phyloP scores from a whole-genome alignment of 2,113 vertebrate genomes.

The Protobothrops mucrosquamatus region DNA sequence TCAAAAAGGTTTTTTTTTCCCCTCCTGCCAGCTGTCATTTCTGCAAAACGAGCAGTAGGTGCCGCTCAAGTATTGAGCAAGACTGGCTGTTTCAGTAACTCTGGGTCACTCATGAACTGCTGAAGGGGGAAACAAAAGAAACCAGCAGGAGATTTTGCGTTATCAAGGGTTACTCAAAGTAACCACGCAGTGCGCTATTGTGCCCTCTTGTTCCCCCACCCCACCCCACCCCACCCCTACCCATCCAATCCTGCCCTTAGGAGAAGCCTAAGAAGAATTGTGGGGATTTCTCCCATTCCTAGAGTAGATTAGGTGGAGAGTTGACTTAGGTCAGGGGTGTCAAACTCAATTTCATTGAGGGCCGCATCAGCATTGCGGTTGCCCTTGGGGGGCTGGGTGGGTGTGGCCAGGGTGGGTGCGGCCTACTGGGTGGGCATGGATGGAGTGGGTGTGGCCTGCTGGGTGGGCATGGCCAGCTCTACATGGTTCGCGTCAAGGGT shows the following conservation, averaged over 20 bases:
- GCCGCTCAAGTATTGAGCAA: slow-evolving; percentile 57
- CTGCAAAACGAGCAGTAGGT: slow-evolving; percentile 58
- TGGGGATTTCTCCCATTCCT: not conserved
- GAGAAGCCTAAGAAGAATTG: not conserved
- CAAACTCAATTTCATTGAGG: too few species aligned
- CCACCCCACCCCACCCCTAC: accelerated
- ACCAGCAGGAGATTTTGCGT: accelerated
- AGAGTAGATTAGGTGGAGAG: not conserved
- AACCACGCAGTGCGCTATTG: not conserved
- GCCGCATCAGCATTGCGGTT: too few species aligned
- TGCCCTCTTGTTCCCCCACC: not conserved
- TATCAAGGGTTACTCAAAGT: not conserved
- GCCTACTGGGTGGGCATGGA: too few species aligned
- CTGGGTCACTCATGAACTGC: not conserved
- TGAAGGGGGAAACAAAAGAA: not conserved
- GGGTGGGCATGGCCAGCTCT: too few species aligned
- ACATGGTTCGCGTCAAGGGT: too few species aligned
- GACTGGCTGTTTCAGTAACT: accelerated
- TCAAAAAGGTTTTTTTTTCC: not conserved
- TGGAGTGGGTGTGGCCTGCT: too few species aligned
- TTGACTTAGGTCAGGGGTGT: not conserved
- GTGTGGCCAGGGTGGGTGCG: too few species aligned
- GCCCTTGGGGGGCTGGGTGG: too few species aligned
- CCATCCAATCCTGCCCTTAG: not conserved
- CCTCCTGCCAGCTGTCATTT: not conserved